Evolutionary conservation across 1,140 invertebrate species (phyloP), one percentile per base, ranked within the genome.

Genomic region (Heterodera carotae): DNA sequence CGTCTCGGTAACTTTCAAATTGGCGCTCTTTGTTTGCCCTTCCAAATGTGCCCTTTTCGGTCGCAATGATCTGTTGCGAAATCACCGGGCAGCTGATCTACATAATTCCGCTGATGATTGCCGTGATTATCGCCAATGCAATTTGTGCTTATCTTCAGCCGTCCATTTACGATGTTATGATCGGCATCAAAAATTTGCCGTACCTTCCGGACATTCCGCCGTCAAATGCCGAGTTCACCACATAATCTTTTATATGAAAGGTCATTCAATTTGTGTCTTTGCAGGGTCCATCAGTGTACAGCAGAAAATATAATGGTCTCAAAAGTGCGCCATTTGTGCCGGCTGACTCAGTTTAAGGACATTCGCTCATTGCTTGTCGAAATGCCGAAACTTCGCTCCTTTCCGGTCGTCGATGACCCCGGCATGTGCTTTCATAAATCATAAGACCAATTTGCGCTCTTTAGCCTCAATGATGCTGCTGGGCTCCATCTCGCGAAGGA

Each of bases 51-150:
- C 22, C 12, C 22, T 56, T 53, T 56, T 56, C 48, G 48, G 96
- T 96, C 27, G 94, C 94, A 78, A 95, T 99, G 67, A 99, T 99
- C 81, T 93, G 97, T 53, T 97, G 97, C 88, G 97, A 99, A 89
- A 94, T 99, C 92, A 99, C 96, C 2, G 95, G 95, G 67, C 94
- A 98, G 89, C 95, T 98, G 81, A 95, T 94, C 12, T 95, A 98
- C 85, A 93, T 98, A 33, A 92, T 99, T 56, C 96, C 97, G 0
- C 94, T 97, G 70, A 97, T 99, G 92, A 93, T 96, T 81, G 93
- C 94, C 3, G 94, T 97, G 0, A 89, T 97, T 67, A 93, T 96
- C 72, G 92, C 94, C 36, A 98, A 98, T 89, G 96, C 94, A 1
- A 92, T 97, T 43, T 94, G 94, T 0, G 92, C 94, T 22, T 89